These are phyloP conservation scores for Limnephilus lunatus DNA, from an alignment of 2,888 invertebrate species.

Conservation along the genomic window DNA sequence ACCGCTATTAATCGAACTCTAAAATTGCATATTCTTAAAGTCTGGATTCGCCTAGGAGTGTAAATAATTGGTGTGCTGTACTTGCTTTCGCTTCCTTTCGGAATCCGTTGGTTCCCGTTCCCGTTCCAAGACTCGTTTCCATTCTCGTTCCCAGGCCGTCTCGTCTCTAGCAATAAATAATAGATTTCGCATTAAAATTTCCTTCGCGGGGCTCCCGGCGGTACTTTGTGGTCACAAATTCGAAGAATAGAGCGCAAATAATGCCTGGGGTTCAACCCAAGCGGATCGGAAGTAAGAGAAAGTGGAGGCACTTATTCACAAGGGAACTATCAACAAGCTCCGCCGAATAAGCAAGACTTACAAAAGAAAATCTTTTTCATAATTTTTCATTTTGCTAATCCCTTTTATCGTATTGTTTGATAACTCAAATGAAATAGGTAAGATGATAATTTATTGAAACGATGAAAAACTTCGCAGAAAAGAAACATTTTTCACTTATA, in stretches of 20 bases:
- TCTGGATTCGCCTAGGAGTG: conserved; percentile 32
- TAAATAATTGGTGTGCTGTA: conserved; percentile 42
- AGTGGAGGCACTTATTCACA: conserved; percentile 9
- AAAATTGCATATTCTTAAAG: conserved; percentile 37
- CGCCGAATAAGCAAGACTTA: not conserved
- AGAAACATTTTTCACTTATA: not conserved
- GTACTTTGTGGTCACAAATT: conserved; percentile 63
- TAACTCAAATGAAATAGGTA: not conserved
- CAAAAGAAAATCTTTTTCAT: not conserved
- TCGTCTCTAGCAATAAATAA: conserved; percentile 59
- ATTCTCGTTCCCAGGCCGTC: conserved; percentile 2
- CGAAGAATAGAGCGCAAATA: conserved; percentile 64
- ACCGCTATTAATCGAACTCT: conserved; percentile 29
- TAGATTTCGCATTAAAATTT: conserved; percentile 66
- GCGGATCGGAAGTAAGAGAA: not conserved
- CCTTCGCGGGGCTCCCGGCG: conserved; percentile 57
- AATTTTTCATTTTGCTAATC: not conserved
- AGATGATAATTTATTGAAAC: not conserved
- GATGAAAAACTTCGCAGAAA: not conserved
- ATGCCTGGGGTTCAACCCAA: conserved; percentile 40
- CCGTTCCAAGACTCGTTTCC: conserved; percentile 20
- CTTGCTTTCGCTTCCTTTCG: not conserved
- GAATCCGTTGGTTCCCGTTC: not conserved
- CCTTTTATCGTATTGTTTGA: not conserved
- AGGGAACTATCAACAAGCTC: not conserved